Conservation (phyloP, 2,113 vertebrate genomes). For the Ictalurus furcatus region DNA sequence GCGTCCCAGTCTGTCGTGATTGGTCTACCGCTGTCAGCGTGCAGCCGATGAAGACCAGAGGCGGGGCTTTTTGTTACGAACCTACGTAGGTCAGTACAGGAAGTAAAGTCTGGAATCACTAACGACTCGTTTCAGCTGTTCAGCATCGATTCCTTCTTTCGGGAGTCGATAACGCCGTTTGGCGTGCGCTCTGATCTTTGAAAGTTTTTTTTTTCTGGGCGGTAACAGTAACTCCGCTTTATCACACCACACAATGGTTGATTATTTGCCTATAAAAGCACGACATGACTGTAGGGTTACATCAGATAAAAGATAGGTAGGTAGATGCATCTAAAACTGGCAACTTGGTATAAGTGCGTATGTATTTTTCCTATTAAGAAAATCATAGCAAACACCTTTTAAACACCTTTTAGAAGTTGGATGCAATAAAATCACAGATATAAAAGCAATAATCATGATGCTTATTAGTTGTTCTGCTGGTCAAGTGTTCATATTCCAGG, state of each 20-base stretch:
- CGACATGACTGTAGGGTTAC: background rate
- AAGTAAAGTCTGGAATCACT: too few species aligned
- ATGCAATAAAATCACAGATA: background rate
- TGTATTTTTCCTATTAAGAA: background rate
- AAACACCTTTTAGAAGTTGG: background rate
- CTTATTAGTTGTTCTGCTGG: conserved; percentile 11
- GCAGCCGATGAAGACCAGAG: too few species aligned
- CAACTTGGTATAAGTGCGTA: background rate
- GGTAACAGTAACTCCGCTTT: background rate
- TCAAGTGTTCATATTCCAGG: conserved; percentile 2
- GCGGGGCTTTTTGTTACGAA: too few species aligned
- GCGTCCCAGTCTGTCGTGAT: too few species aligned
- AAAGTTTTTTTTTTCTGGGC: background rate
- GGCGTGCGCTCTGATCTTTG: too few species aligned
- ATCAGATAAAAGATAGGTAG: background rate
- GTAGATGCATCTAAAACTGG: too few species aligned
- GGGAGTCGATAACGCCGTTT: too few species aligned
- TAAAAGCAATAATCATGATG: background rate
- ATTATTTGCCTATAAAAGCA: background rate
- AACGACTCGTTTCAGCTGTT: too few species aligned
- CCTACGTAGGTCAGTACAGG: too few species aligned
- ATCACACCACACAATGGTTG: background rate
- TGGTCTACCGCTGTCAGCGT: too few species aligned
- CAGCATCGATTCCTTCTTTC: too few species aligned
- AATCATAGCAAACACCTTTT: background rate